Percentiles rank a stretch among this genome's conserved stretches.
phyloP scores from a whole-genome alignment of 2,888 invertebrate genomes.

The Mimumesa dahlbomi region DNA sequence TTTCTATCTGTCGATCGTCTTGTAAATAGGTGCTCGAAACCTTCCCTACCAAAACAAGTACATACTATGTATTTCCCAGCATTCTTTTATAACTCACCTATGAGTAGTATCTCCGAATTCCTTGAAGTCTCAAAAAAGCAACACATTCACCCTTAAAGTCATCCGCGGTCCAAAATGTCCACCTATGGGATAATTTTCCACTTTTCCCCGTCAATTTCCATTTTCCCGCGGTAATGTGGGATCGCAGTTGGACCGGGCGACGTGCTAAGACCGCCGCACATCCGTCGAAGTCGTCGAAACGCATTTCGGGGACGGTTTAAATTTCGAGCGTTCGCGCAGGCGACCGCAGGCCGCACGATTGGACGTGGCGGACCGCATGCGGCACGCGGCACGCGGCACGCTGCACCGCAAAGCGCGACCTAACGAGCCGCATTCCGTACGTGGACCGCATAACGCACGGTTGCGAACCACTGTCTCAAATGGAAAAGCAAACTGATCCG shows the following conservation, averaged over 20 bases:
- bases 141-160: too few species aligned
- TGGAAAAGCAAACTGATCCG: too few species aligned
- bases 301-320: slow-evolving; percentile 43
- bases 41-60: background rate
- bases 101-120: too few species aligned
- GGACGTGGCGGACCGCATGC: slow-evolving; percentile 42
- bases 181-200: too few species aligned
- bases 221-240: too few species aligned
- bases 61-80: too few species aligned
- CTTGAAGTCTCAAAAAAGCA: too few species aligned
- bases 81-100: too few species aligned
- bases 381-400: slow-evolving; percentile 25
- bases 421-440: slow-evolving; percentile 48
- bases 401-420: slow-evolving; percentile 30
- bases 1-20: background rate
- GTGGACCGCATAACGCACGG: slow-evolving; percentile 42
- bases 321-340: slow-evolving; percentile 35
- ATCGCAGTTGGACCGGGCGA: too few species aligned
- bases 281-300: background rate
- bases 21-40: background rate
- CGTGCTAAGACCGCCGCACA: background rate
- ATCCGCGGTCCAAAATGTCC: too few species aligned
- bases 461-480: slow-evolving; percentile 3
- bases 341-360: slow-evolving; percentile 49
- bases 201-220: too few species aligned